These are phyloP conservation scores for Tipula confusa DNA, from an alignment of 2,888 invertebrate genomes.

Conservation along the genomic window DNA sequence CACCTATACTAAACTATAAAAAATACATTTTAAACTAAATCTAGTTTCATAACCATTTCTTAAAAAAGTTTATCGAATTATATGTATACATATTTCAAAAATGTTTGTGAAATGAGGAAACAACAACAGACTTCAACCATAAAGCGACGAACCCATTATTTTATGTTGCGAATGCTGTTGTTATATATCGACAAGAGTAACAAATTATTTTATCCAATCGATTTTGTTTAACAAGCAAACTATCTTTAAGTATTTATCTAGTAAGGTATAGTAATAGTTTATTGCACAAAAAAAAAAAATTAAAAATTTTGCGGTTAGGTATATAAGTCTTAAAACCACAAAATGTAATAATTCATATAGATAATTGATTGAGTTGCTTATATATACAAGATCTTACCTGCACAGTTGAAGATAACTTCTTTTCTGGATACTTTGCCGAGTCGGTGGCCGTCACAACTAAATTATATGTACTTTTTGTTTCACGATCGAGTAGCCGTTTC, in stretches of 20 bases:
- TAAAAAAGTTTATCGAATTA: background rate
- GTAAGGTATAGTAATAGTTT: constrained; percentile 32
- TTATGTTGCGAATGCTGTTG: background rate
- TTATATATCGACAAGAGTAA: background rate
- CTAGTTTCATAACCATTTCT: background rate
- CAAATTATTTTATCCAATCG: constrained; percentile 28
- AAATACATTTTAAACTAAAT: too few relatives aligned
- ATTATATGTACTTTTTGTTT: constrained; percentile 74
- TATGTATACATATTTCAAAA: background rate
- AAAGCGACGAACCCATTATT: background rate
- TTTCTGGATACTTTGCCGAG: constrained; percentile 68
- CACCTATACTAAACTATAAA: too few relatives aligned
- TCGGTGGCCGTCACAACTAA: constrained; percentile 83
- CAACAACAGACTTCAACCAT: background rate
- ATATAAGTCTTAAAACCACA: background rate
- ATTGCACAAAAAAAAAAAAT: background rate
- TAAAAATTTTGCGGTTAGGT: background rate
- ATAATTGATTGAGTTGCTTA: background rate
- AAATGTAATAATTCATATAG: background rate
- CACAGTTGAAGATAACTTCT: constrained; percentile 75
- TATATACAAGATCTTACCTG: constrained; percentile 60
- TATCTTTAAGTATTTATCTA: too few relatives aligned
- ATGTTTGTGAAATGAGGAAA: background rate
- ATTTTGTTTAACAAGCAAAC: constrained; percentile 31
- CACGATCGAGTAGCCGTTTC: constrained; percentile 71